Evolutionary conservation across 1,140 invertebrate species (phyloP).

Genomic region (Venustaconcha ellipsiformis): DNA sequence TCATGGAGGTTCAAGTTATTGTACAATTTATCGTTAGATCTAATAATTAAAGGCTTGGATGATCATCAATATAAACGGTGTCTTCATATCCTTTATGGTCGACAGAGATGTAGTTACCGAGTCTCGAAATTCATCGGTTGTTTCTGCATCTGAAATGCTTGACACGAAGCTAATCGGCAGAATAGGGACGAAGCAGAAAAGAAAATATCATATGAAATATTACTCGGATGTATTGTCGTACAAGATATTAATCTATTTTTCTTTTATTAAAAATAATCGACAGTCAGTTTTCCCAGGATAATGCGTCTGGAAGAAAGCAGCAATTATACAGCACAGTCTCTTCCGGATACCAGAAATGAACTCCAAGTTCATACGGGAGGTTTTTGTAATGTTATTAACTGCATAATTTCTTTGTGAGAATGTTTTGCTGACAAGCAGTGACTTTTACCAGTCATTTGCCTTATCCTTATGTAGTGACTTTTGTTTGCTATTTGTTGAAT

Average conservation of each 20-base stretch:
- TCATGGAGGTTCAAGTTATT: too few relatives aligned
- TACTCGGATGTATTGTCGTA: not conserved
- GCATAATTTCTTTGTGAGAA: too few relatives aligned
- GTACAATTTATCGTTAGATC: too few relatives aligned
- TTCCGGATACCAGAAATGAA: constrained; percentile 4
- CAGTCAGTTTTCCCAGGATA: not conserved
- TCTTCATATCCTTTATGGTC: too few relatives aligned
- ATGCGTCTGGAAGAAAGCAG: not conserved
- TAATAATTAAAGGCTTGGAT: too few relatives aligned
- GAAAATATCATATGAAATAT: not conserved
- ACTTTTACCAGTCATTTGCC: too few relatives aligned
- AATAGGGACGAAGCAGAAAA: constrained; percentile 6
- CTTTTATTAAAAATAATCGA: not conserved
- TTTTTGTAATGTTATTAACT: not conserved
- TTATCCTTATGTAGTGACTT: too few relatives aligned
- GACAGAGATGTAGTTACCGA: too few relatives aligned
- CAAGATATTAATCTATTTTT: not conserved
- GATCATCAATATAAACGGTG: too few relatives aligned
- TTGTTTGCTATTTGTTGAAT: too few relatives aligned
- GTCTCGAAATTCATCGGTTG: not conserved
- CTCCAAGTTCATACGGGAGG: constrained; percentile 4
- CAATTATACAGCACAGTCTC: constrained; percentile 5
- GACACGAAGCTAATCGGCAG: not conserved
- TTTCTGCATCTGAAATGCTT: not conserved
- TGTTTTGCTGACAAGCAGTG: too few relatives aligned